Evolutionary conservation across 2,888 invertebrate genomes (phyloP).

Genomic region (Stenoptilia bipunctidactyla): DNA sequence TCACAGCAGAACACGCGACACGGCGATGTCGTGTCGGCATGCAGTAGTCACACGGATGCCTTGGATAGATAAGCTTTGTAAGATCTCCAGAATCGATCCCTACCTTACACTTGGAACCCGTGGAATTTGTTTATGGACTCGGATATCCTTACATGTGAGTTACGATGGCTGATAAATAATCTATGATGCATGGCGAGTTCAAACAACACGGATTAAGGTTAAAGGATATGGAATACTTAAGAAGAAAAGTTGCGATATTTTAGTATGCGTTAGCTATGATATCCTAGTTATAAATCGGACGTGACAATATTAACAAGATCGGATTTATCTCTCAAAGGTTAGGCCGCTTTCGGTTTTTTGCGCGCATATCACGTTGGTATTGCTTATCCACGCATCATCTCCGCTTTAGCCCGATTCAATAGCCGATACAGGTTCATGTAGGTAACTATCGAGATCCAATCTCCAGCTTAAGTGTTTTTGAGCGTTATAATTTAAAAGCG

Average conservation of each 20-base stretch:
- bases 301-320: too few relatives aligned
- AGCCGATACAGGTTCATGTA: constrained; percentile 5
- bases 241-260: too few relatives aligned
- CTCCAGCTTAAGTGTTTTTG: constrained; percentile 40
- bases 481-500: constrained; percentile 49
- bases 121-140: constrained; percentile 1
- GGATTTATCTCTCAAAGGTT: background rate
- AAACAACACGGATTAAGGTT: too few relatives aligned
- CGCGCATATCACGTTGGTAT: background rate
- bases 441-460: constrained; percentile 27
- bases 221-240: too few relatives aligned
- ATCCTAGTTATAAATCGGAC: too few relatives aligned
- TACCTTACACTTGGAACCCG: constrained; percentile 19
- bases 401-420: constrained; percentile 6
- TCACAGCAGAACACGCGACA: constrained; percentile 24
- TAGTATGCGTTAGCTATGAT: too few relatives aligned
- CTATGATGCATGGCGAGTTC: too few relatives aligned
- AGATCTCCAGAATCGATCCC: constrained; percentile 26
- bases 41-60: constrained; percentile 39
- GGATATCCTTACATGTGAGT: constrained; percentile 1
- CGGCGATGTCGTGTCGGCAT: constrained; percentile 37
- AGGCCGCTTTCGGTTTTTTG: background rate
- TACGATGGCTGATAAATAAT: background rate
- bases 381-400: background rate
- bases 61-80: constrained; percentile 41